These are phyloP conservation scores for Bettongia penicillata DNA, from an alignment of 2,113 vertebrate genomes.

Conservation along the genomic window DNA sequence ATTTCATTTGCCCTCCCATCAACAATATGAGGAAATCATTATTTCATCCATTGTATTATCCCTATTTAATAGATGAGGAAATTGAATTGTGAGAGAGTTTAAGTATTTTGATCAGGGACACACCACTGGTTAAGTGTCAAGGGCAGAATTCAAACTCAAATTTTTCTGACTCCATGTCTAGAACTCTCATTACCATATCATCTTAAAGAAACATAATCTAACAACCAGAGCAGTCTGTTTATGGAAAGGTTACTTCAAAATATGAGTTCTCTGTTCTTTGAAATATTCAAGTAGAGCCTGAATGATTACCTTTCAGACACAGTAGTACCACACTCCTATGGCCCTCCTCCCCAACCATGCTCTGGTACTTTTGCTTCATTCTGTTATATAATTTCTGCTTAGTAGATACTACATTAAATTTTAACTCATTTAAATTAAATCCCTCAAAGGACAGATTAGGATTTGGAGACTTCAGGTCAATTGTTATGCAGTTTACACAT, in stretches of 20 bases:
- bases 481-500: no score
- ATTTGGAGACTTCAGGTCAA: no score
- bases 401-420: background rate
- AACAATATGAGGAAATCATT: background rate
- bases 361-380: background rate
- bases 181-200: background rate
- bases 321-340: background rate
- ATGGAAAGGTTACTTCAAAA: background rate
- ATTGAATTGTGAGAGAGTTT: background rate
- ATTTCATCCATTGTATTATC: background rate
- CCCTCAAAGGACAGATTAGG: no score
- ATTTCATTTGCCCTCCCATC: background rate
- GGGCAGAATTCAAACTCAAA: background rate
- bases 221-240: background rate
- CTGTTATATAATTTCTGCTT: background rate
- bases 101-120: background rate
- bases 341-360: background rate
- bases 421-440: no score
- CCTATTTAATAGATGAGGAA: background rate
- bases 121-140: background rate
- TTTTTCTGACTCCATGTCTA: background rate
- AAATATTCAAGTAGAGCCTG: background rate
- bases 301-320: background rate
- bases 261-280: background rate
- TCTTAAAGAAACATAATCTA: background rate